phyloP scores from a whole-genome alignment of 2,797 vertebrate species.

The Limnodromus scolopaceus region DNA sequence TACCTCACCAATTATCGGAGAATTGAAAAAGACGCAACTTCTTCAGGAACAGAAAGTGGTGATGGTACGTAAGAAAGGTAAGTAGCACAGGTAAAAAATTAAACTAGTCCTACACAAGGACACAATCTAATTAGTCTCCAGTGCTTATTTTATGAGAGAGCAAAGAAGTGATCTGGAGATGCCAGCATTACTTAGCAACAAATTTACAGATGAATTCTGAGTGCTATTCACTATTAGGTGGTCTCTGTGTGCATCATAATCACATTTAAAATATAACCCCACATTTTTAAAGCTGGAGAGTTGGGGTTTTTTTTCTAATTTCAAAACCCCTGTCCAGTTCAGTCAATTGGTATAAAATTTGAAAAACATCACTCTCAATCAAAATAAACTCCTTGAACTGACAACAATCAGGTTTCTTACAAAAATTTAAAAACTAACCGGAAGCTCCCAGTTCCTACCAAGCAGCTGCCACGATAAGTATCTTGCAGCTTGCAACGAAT shows the following conservation, averaged over 20 bases:
- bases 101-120: not conserved
- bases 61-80: not conserved
- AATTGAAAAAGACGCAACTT: not conserved
- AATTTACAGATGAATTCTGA: not conserved
- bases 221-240: not conserved
- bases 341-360: not conserved
- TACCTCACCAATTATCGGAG: not conserved
- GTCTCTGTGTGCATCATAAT: not conserved
- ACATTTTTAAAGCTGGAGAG: not conserved
- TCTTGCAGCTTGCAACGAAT: not conserved
- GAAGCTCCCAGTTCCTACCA: not conserved
- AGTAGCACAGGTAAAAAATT: not conserved
- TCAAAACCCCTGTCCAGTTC: not conserved
- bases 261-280: not conserved
- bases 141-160: not conserved
- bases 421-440: not conserved
- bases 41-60: not conserved
- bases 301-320: not conserved
- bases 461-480: not conserved
- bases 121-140: not conserved
- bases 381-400: not conserved
- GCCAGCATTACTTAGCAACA: not conserved
- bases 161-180: not conserved
- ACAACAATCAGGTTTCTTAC: not conserved
- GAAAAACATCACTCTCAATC: fast-evolving